phyloP scores from a whole-genome alignment of 1,140 invertebrate species.

The Gryllus bimaculatus region DNA sequence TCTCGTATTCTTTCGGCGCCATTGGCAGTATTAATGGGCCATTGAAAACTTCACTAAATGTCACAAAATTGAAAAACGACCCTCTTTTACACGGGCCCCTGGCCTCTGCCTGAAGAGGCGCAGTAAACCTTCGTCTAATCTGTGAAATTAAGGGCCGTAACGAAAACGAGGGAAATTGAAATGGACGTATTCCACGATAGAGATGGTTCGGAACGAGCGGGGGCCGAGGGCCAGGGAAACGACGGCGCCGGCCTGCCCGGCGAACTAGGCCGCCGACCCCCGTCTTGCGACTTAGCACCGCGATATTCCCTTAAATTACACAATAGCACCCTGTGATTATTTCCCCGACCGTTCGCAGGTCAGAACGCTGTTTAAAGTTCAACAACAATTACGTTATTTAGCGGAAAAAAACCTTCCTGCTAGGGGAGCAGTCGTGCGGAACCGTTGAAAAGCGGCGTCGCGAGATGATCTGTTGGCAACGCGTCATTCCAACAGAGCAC shows the following conservation, averaged over 20 bases:
- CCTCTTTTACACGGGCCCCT: not conserved
- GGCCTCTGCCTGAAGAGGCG: not conserved
- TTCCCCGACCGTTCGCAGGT: not conserved
- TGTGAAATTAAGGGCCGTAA: slow-evolving; percentile 1
- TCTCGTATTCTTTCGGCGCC: not conserved
- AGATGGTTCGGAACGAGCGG: not conserved
- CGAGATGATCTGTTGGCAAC: not conserved
- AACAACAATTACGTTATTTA: not conserved
- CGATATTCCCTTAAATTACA: too few species aligned
- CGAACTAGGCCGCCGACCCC: not conserved
- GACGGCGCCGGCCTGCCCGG: too few species aligned
- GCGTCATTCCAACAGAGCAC: too few species aligned
- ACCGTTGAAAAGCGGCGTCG: not conserved
- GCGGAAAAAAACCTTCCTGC: not conserved
- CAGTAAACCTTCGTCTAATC: not conserved
- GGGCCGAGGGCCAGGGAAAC: not conserved
- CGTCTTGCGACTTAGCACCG: too few species aligned
- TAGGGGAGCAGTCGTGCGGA: not conserved
- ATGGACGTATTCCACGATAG: not conserved
- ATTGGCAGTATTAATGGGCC: not conserved
- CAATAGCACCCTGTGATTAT: not conserved
- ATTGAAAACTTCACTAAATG: slow-evolving; percentile 1
- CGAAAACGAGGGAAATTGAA: not conserved
- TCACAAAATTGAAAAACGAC: not conserved
- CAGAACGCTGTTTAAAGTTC: not conserved